Conservation (phyloP, 1,140 invertebrate species). For the Meteorus sp. region DNA sequence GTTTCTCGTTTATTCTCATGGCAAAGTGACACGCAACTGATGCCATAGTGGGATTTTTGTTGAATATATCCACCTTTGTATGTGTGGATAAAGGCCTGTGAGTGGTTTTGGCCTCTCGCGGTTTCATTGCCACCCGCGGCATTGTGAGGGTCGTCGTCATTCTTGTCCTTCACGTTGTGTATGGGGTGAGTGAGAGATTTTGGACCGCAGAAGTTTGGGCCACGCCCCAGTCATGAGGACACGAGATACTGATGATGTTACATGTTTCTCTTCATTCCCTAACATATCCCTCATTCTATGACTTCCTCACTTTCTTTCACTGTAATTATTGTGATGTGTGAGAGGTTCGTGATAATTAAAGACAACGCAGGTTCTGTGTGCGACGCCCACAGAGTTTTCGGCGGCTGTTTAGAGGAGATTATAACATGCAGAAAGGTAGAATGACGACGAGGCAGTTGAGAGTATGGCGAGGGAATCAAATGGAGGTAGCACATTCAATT, state of each 20-base stretch:
- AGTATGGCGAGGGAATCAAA: too few relatives aligned
- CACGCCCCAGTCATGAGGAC: conserved; percentile 46
- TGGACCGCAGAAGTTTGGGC: conserved; percentile 32
- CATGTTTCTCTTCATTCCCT: conserved; percentile 26
- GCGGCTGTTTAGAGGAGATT: too few relatives aligned
- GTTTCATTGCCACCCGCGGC: conserved; percentile 8
- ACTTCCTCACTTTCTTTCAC: conserved; percentile 27
- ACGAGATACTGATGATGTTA: conserved; percentile 43
- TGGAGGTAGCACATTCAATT: too few relatives aligned
- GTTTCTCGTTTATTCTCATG: conserved; percentile 3
- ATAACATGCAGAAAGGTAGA: too few relatives aligned
- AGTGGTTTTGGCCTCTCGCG: conserved; percentile 10
- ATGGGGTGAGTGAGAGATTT: conserved; percentile 32
- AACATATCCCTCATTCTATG: conserved; percentile 33
- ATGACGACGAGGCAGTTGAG: too few relatives aligned
- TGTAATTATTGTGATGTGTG: too few relatives aligned
- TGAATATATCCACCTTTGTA: too few relatives aligned
- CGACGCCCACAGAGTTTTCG: neutral
- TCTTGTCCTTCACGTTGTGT: neutral
- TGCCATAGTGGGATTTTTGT: too few relatives aligned
- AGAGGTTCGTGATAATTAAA: conserved; percentile 48
- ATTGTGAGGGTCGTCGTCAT: conserved; percentile 9
- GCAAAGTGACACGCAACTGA: conserved; percentile 3
- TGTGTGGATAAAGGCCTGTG: neutral
- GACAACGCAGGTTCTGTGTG: conserved; percentile 41